These are phyloP conservation scores for Chaetura pelagica DNA, from an alignment of 2,113 vertebrate genomes.

Conservation along the genomic window DNA sequence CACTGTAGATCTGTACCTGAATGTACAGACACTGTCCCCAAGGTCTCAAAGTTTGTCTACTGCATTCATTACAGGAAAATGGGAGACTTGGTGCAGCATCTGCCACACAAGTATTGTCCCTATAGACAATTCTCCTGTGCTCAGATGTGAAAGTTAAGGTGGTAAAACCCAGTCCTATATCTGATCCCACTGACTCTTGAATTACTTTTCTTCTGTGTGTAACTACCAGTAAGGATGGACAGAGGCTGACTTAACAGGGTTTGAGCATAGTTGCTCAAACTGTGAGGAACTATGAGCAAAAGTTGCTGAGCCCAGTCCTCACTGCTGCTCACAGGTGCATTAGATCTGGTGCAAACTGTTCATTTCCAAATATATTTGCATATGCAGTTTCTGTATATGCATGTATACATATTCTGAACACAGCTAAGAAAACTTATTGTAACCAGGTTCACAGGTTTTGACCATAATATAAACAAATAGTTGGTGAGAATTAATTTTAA, in stretches of 20 bases:
- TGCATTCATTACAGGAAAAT: neutral
- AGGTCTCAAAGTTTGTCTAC: neutral
- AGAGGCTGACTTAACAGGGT: neutral
- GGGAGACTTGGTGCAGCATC: neutral
- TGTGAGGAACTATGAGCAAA: no score
- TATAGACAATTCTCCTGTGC: neutral
- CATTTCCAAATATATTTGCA: neutral
- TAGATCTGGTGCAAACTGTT: neutral
- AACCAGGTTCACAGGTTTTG: neutral
- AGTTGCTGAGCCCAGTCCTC: neutral
- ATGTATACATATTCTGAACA: neutral
- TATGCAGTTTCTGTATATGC: neutral
- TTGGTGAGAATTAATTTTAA: neutral
- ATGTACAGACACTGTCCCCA: neutral
- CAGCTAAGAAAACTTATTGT: neutral
- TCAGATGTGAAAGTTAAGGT: neutral
- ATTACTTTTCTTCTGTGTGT: neutral
- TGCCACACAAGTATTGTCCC: neutral
- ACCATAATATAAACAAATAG: neutral
- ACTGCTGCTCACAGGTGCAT: neutral
- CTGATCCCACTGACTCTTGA: neutral
- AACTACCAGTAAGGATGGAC: neutral
- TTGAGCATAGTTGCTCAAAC: neutral
- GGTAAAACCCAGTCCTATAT: neutral
- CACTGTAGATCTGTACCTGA: neutral